Evolutionary conservation across 2,888 invertebrate genomes (phyloP), one percentile per base, ranked within the genome.

Genomic region (Lucinisca nassula): DNA sequence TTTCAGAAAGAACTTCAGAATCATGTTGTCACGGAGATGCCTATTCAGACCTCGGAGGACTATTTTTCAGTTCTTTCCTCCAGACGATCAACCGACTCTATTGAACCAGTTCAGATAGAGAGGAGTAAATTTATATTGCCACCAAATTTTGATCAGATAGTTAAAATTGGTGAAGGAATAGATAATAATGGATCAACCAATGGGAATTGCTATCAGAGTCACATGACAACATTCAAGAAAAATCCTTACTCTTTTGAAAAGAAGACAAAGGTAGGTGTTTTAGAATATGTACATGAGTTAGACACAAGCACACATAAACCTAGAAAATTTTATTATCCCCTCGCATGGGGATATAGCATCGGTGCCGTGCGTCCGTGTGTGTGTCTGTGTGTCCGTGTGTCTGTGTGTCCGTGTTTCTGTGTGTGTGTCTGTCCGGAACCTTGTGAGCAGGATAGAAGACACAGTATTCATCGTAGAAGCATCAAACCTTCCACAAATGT

Each of bases 1-100:
- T 93, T 93, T 55, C 92, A 95, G 95, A 90, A 91, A 49, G 94
- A 94, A 84, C 79, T 95, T 70, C 85, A 92, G 55, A 91, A 90
- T 79, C 94, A 93, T 78, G 89, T 93, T 8, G 81, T 92, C 0
- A 92, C 93, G 12, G 95, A 95, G 77, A 85, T 87, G 21, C 94
- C 95, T 12, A 82, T 94, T 40, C 45, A 76, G 21, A 89, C 91
- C 12, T 86, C 84, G 35, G 90, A 92, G 1, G 80, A 90, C 40
- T 91, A 89, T 74, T 79, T 93, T 24, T 90, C 92, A 14, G 86
- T 94, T 21, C 86, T 91, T 67, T 95, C 94, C 4, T 88, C 92
- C 14, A 91, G 91, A 32, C 94, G 92, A 79, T 85, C 83, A 24
- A 35, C 55, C 8, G 37, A 81, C 14, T 77, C 90, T 17, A 80